phyloP scores from a whole-genome alignment of 2,888 invertebrate genomes.

The Cryptosula pallasiana region DNA sequence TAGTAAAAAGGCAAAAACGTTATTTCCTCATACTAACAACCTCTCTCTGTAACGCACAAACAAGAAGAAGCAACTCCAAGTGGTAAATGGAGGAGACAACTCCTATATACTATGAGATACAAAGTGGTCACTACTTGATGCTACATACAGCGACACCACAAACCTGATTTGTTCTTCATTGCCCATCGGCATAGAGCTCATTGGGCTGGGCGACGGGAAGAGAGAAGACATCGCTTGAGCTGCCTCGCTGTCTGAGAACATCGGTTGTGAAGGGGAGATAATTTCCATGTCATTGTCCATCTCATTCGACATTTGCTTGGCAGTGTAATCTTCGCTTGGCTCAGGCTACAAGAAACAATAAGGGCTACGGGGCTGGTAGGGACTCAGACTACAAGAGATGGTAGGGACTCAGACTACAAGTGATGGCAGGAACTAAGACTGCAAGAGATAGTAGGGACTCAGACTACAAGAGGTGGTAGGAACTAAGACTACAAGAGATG shows the following conservation, averaged over 20 bases:
- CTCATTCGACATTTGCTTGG: not conserved
- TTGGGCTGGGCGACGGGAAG: not conserved
- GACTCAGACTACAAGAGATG: not conserved
- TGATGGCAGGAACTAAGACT: no score
- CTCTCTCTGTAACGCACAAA: no score
- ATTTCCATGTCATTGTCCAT: not conserved
- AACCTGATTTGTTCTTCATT: not conserved
- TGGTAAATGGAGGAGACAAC: no score
- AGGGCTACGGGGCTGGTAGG: not conserved
- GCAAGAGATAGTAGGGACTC: no score
- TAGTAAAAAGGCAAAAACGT: no score
- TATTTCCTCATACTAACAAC: no score
- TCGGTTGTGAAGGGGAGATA: not conserved
- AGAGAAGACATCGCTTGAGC: not conserved
- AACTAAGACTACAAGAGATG: no score
- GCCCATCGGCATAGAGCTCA: not conserved
- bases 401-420: not conserved
- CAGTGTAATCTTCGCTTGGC: not conserved
- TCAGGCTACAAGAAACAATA: slow-evolving; percentile 5
- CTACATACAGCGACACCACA: not conserved
- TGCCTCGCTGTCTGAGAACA: not conserved
- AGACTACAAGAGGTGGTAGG: no score
- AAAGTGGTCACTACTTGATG: no score
- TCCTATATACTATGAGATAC: no score
- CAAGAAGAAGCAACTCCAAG: no score